Evolutionary conservation across 2,797 vertebrate genomes (phyloP).

Genomic region (Lepus oiostolus): DNA sequence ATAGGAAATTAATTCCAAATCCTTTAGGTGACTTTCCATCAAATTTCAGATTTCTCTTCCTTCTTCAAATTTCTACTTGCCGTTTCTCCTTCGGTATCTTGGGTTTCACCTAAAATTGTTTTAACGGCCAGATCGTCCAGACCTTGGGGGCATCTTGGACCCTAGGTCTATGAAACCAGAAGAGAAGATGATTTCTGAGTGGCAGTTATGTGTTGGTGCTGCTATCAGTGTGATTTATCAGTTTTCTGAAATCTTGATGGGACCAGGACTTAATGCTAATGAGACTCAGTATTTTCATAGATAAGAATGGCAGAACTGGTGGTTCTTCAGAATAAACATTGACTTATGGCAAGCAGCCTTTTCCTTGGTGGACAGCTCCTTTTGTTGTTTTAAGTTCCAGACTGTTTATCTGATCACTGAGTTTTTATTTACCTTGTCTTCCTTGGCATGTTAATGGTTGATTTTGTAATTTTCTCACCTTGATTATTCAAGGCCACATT

Average conservation of each 20-base stretch:
- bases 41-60: too few relatives aligned
- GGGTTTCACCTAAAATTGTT: neutral
- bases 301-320: neutral
- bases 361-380: neutral
- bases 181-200: neutral
- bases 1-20: neutral
- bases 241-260: neutral
- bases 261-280: neutral
- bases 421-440: slow-evolving; percentile 36
- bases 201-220: neutral
- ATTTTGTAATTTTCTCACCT: slow-evolving; percentile 27
- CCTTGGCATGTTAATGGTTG: neutral
- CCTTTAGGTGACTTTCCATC: neutral
- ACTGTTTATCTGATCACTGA: slow-evolving; percentile 6
- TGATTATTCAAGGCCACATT: neutral
- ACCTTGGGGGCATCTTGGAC: neutral
- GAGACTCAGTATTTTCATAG: neutral
- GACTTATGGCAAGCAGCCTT: neutral
- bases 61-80: neutral
- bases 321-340: neutral
- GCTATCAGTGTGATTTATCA: neutral
- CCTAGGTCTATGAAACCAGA: neutral
- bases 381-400: neutral
- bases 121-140: neutral
- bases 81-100: neutral